phyloP scores from a whole-genome alignment of 2,797 vertebrate genomes.

The Clarias laeviceps region DNA sequence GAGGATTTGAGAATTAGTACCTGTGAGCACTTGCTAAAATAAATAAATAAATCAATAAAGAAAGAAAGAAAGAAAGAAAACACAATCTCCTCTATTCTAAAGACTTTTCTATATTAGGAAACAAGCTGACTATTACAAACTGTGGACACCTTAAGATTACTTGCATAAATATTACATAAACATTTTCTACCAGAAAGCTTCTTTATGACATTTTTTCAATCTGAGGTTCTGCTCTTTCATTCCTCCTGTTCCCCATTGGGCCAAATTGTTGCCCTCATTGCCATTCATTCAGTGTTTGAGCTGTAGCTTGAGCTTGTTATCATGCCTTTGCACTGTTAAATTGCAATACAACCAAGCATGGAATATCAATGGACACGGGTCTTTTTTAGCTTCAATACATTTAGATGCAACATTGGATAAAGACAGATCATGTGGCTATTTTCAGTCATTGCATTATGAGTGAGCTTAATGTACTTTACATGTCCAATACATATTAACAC shows the following conservation, averaged over 20 bases:
- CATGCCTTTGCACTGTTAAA: slow-evolving; percentile 50
- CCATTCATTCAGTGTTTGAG: slow-evolving; percentile 53
- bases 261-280: slow-evolving; percentile 24
- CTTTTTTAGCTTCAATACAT: slow-evolving; percentile 44
- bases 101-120: not conserved
- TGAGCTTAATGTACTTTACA: slow-evolving; percentile 51
- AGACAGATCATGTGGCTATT: slow-evolving; percentile 37
- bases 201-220: slow-evolving; percentile 1
- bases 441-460: slow-evolving; percentile 29
- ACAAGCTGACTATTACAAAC: not conserved
- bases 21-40: too few relatives aligned
- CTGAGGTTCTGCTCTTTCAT: slow-evolving; percentile 13
- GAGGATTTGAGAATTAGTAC: not conserved
- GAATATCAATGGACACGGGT: slow-evolving; percentile 55
- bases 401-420: slow-evolving; percentile 36
- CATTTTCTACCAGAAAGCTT: not conserved
- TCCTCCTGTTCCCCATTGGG: slow-evolving; percentile 23
- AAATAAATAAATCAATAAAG: too few relatives aligned
- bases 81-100: not conserved
- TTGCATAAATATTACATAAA: not conserved
- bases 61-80: too few relatives aligned
- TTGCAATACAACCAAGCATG: slow-evolving; percentile 48
- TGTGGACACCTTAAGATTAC: not conserved
- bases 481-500: slow-evolving; percentile 46
- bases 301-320: slow-evolving; percentile 58